Evolutionary conservation across 2,113 vertebrate genomes (phyloP).

Genomic region (Phaethon lepturus): DNA sequence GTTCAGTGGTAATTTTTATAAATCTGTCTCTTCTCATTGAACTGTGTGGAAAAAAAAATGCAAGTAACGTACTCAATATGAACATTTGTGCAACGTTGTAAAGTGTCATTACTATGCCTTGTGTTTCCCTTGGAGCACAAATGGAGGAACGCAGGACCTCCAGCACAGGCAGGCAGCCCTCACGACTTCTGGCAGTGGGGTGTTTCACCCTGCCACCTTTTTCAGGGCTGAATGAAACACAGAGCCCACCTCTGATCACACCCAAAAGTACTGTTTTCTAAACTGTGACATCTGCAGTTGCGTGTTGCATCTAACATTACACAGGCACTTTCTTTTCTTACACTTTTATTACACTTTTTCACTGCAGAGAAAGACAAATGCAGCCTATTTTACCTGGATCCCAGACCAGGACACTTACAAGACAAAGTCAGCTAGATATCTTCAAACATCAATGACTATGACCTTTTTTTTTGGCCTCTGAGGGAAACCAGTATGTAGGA

Average conservation of each 20-base stretch:
- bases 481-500: background rate
- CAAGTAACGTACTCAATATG: background rate
- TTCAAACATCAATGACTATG: background rate
- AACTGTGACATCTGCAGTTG: background rate
- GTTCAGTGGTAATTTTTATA: background rate
- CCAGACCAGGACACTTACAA: background rate
- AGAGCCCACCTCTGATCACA: background rate
- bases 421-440: background rate
- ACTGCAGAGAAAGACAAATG: background rate
- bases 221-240: background rate
- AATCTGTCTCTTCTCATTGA: background rate
- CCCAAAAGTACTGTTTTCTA: background rate
- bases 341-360: background rate
- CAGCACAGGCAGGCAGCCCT: background rate
- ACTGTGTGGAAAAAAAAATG: accelerated
- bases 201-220: background rate
- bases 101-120: background rate
- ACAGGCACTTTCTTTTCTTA: background rate
- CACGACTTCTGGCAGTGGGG: background rate
- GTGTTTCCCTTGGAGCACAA: background rate
- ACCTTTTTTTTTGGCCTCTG: background rate
- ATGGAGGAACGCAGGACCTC: background rate
- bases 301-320: background rate
- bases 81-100: background rate
- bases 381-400: background rate